These are phyloP conservation scores for Antheraea pernyi DNA, from an alignment of 1,140 invertebrate genomes.

Conservation along the genomic window DNA sequence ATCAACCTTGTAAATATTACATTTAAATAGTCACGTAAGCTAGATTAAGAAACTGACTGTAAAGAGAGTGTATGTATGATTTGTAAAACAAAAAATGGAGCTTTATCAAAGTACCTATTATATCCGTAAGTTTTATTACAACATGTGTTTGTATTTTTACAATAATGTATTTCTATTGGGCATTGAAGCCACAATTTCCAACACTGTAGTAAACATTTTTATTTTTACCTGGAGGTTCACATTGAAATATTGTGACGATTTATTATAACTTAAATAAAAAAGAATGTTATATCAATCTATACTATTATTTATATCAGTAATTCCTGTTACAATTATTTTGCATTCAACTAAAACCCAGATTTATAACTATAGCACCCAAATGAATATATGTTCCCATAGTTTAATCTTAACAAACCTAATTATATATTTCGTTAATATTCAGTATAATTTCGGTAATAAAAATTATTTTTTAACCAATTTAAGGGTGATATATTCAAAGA, in stretches of 20 bases:
- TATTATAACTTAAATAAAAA: slow-evolving; percentile 73
- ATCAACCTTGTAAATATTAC: slow-evolving; percentile 67
- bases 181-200: slow-evolving; percentile 60
- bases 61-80: slow-evolving; percentile 76
- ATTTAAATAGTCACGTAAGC: slow-evolving; percentile 27
- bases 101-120: slow-evolving; percentile 78
- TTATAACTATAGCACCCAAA: too few relatives aligned
- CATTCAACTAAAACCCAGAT: too few relatives aligned
- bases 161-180: slow-evolving; percentile 65
- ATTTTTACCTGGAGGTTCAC: slow-evolving; percentile 53
- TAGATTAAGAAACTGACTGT: slow-evolving; percentile 63
- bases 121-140: slow-evolving; percentile 68
- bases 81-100: slow-evolving; percentile 78
- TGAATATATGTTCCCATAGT: too few relatives aligned
- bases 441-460: too few relatives aligned
- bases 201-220: slow-evolving; percentile 62
- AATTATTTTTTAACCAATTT: too few relatives aligned
- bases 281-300: slow-evolving; percentile 47
- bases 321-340: not conserved
- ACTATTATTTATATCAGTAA: not conserved
- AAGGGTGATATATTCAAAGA: too few relatives aligned
- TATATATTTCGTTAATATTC: too few relatives aligned
- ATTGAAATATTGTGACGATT: slow-evolving; percentile 64
- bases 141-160: slow-evolving; percentile 77
- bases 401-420: too few relatives aligned